Evolutionary conservation across 2,888 invertebrate species (phyloP).

Genomic region (Cantharis rustica): DNA sequence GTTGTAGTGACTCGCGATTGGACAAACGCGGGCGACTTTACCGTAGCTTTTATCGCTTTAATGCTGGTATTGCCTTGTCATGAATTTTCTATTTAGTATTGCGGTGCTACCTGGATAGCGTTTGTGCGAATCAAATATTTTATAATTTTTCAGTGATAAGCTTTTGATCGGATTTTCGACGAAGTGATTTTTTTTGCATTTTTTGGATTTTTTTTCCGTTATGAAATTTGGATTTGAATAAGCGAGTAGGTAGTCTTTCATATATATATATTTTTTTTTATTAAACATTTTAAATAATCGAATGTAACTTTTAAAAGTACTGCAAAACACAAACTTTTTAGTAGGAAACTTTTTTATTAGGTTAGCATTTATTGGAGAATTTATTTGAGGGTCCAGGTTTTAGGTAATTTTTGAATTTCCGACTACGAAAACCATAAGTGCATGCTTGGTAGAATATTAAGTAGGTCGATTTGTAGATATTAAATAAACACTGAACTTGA

Average conservation of each 20-base stretch:
- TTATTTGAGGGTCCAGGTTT: not conserved
- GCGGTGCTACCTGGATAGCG: constrained; percentile 11
- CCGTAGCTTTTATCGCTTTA: constrained; percentile 6
- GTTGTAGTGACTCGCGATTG: constrained; percentile 14
- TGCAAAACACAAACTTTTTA: not conserved
- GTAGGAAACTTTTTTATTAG: not conserved
- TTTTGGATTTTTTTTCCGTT: not conserved
- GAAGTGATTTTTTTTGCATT: not conserved
- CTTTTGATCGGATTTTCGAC: not conserved
- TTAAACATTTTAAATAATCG: not conserved
- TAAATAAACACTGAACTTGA: not conserved
- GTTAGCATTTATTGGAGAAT: not conserved
- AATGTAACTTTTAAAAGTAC: not conserved
- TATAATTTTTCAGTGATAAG: not conserved
- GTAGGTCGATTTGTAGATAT: not conserved
- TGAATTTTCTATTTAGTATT: constrained; percentile 12
- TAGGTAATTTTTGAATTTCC: not conserved
- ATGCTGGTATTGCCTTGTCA: constrained; percentile 4
- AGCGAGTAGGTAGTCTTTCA: constrained; percentile 1
- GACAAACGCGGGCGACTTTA: constrained; percentile 8
- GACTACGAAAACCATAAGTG: not conserved
- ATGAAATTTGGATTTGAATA: not conserved
- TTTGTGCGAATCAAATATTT: constrained; percentile 6
- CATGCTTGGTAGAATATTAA: not conserved
- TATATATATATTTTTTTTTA: not conserved